Conservation (phyloP, 2,797 vertebrate genomes). For the Momotus momota region DNA sequence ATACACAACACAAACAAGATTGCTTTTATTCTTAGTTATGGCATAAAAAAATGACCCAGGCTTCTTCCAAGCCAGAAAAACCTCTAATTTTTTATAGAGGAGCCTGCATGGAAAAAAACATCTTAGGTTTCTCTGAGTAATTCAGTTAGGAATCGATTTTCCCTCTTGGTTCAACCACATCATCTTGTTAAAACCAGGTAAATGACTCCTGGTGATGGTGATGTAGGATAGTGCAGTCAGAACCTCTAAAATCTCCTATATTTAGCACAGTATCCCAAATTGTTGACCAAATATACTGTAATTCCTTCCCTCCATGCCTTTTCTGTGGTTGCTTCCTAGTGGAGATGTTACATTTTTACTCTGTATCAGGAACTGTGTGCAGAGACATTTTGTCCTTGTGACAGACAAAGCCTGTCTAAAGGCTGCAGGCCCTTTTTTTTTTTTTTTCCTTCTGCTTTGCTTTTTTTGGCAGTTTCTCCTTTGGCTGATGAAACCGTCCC, state of each 20-base stretch:
- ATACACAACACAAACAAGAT: neutral
- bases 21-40: neutral
- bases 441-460: neutral
- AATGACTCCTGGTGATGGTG: neutral
- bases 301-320: neutral
- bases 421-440: neutral
- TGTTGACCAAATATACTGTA: neutral
- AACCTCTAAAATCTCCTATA: neutral
- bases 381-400: slow-evolving; percentile 26
- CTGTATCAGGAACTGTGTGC: neutral
- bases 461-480: slow-evolving; percentile 1
- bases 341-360: neutral
- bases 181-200: neutral
- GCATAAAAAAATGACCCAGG: neutral
- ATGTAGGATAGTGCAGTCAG: neutral
- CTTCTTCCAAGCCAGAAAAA: neutral
- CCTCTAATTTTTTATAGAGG: neutral
- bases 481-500: slow-evolving; percentile 53
- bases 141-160: neutral
- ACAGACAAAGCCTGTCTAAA: neutral
- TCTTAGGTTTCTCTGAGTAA: neutral
- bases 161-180: neutral
- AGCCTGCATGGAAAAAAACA: neutral
- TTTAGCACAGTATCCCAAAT: neutral
- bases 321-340: neutral